Evolutionary conservation across 2,888 invertebrate genomes (phyloP).

Genomic region (Lamellibrachia satsuma): DNA sequence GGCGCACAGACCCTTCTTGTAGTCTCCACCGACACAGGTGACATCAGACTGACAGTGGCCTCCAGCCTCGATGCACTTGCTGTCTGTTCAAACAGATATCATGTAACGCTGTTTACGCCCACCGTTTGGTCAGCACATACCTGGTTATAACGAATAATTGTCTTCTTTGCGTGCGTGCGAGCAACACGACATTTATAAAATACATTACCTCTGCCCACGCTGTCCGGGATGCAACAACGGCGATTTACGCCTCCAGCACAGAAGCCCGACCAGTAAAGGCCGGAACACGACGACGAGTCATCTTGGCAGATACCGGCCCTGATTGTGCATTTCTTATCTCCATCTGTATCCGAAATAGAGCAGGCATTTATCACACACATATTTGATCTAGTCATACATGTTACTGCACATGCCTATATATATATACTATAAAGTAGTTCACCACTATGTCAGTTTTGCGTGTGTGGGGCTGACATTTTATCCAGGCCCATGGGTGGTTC

Average conservation of each 20-base stretch:
- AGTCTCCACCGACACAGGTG: neutral
- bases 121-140: too few relatives aligned
- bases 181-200: too few relatives aligned
- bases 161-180: too few relatives aligned
- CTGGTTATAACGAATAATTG: too few relatives aligned
- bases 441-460: too few relatives aligned
- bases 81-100: neutral
- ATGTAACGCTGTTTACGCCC: neutral
- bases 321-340: neutral
- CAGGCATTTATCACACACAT: neutral
- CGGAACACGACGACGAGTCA: neutral
- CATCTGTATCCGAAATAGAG: neutral
- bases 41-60: neutral
- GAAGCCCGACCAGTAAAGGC: neutral
- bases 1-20: neutral
- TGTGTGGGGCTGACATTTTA: too few relatives aligned
- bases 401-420: neutral
- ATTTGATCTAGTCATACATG: neutral
- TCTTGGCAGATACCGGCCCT: neutral
- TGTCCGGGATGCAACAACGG: neutral
- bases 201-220: neutral
- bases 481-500: too few relatives aligned
- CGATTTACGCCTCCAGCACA: neutral
- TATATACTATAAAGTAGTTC: too few relatives aligned
- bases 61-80: neutral